Percentiles rank a stretch among this genome's conserved stretches.
These are phyloP conservation scores for Gambusia holbrooki DNA, from an alignment of 2,113 vertebrate species.

Conservation along the genomic window DNA sequence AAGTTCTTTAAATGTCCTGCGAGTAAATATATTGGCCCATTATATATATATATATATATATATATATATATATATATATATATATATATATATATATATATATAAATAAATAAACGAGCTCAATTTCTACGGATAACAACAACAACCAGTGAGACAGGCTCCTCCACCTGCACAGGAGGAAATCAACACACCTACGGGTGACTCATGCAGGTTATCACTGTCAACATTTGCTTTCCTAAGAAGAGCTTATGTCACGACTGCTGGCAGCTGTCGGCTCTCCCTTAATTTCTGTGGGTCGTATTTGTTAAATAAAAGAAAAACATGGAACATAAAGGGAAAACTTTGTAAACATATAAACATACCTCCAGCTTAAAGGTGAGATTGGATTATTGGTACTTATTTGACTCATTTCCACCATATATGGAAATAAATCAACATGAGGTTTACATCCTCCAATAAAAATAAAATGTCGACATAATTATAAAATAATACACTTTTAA, in stretches of 20 bases:
- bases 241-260: background rate
- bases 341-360: background rate
- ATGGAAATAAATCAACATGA: background rate
- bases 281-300: background rate
- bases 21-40: too few relatives aligned
- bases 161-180: background rate
- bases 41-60: too few relatives aligned
- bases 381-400: background rate
- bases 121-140: background rate
- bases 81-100: too few relatives aligned
- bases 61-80: too few relatives aligned
- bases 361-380: background rate
- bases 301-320: background rate
- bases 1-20: too few relatives aligned
- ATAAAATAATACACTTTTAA: too few relatives aligned
- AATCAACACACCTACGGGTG: background rate
- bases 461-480: background rate
- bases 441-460: background rate
- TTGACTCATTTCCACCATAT: background rate
- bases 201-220: background rate
- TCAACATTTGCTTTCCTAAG: background rate
- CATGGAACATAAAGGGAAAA: background rate
- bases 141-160: background rate
- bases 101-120: too few relatives aligned
- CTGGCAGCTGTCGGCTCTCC: background rate